Evolutionary conservation across 2,113 vertebrate genomes (phyloP), one percentile per base, ranked within the genome.

Genomic region (Aleadryas rufinucha): DNA sequence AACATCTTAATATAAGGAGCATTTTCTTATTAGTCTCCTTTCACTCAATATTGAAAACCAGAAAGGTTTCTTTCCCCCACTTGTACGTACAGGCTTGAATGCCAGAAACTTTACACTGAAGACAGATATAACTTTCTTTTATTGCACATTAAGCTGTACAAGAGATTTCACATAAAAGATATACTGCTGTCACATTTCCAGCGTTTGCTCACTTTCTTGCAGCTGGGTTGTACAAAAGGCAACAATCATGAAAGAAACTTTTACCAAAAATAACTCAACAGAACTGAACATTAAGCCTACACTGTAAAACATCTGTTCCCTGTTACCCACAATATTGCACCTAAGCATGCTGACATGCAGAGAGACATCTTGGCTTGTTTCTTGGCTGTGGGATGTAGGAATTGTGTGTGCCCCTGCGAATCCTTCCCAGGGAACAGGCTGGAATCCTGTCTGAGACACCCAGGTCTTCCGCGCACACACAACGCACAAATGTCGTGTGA

Each of bases 101-200:
- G 97, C 98, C 98, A 98, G 97, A 98, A 98, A 98, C 97, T 98
- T 98, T 98, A 98, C 98, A 98, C 98, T 98, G 98, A 98, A 98
- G 98, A 98, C 98, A 98, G 98, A 98, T 98, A 98, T 95, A 98
- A 98, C 97, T 98, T 98, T 98, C 97, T 95, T 98, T 98, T 98
- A 98, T 98, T 98, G 98, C 98, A 98, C 98, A 97, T 98, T 97
- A 98, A 98, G 98, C 98, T 98, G 98, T 98, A 98, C 98, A 98
- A 98, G 98, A 96, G 96, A 98, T 97, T 97, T 98, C 98, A 98
- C 98, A 98, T 91, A 98, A 98, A 97, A 98, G 97, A 98, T 98
- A 97, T 98, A 98, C 98, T 98, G 97, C 96, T 98, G 94, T 98
- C 97, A 98, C 97, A 98, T 98, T 97, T 98, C 97, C 97, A 98